Conservation (phyloP, 2,797 vertebrate genomes). For the Notolabrus celidotus region DNA sequence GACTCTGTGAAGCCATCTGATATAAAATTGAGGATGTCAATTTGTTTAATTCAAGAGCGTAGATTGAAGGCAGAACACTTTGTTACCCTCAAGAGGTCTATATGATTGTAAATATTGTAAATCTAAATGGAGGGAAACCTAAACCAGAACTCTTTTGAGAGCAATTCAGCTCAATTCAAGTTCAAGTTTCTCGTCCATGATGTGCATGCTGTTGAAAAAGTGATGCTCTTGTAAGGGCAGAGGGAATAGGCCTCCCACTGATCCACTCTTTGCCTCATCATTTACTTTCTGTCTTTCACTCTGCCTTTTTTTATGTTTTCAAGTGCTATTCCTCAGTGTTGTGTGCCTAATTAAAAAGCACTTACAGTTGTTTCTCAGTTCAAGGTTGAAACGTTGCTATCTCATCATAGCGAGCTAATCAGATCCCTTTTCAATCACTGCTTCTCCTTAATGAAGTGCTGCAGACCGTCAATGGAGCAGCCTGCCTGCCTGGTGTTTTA, state of each 20-base stretch:
- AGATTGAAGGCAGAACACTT: slow-evolving; percentile 42
- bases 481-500: slow-evolving; percentile 45
- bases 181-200: slow-evolving; percentile 38
- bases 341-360: slow-evolving; percentile 78
- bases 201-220: slow-evolving; percentile 53
- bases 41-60: slow-evolving; percentile 62
- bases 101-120: slow-evolving; percentile 66
- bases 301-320: slow-evolving; percentile 56
- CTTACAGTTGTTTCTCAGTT: slow-evolving; percentile 75
- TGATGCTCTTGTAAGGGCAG: slow-evolving; percentile 54
- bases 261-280: slow-evolving; percentile 60
- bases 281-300: slow-evolving; percentile 50
- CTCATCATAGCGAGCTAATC: slow-evolving; percentile 71
- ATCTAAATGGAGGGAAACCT: slow-evolving; percentile 62
- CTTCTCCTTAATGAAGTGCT: slow-evolving; percentile 71
- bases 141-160: slow-evolving; percentile 46
- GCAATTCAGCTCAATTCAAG: slow-evolving; percentile 48
- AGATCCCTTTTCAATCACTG: slow-evolving; percentile 78
- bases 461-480: slow-evolving; percentile 61
- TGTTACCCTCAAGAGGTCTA: slow-evolving; percentile 43
- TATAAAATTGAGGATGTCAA: slow-evolving; percentile 57
- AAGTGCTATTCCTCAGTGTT: slow-evolving; percentile 68
- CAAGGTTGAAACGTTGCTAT: slow-evolving; percentile 71
- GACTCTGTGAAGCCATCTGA: slow-evolving; percentile 42
- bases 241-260: slow-evolving; percentile 60